Conservation (phyloP, 2,888 invertebrate genomes). For the Dolichopus griseipennis region DNA sequence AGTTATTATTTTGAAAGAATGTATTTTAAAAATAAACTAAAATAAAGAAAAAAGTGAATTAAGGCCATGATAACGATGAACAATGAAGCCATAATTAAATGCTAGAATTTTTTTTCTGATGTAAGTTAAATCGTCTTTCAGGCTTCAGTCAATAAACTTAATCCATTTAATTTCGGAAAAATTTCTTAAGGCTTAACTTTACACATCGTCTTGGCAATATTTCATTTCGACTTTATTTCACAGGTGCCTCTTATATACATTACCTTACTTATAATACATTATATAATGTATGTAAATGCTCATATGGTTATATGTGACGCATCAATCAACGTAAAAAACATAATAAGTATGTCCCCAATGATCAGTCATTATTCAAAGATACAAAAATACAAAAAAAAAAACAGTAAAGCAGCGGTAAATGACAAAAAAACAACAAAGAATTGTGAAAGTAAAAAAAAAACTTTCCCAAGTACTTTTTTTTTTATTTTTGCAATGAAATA, state of each 20-base stretch:
- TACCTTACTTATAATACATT: background rate
- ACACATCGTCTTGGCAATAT: too few species aligned
- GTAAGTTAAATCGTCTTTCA: too few species aligned
- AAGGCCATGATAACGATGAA: too few species aligned
- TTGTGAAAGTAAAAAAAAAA: background rate
- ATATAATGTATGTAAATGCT: background rate
- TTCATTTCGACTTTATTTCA: background rate
- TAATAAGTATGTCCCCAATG: constrained; percentile 6
- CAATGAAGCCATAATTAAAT: too few species aligned
- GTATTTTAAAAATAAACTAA: too few species aligned
- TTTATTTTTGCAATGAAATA: background rate
- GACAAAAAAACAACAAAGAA: background rate
- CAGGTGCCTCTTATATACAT: background rate
- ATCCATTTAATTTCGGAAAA: too few species aligned
- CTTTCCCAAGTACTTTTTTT: background rate
- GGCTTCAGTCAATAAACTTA: too few species aligned
- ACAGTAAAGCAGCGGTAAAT: background rate
- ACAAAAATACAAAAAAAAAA: background rate
- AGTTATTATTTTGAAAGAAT: too few species aligned
- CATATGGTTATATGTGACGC: background rate
- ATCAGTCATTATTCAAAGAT: constrained; percentile 4
- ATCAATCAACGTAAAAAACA: background rate
- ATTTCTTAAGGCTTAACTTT: too few species aligned
- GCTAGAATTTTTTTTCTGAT: too few species aligned
- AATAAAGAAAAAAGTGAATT: too few species aligned